These are phyloP conservation scores for Arctia plantaginis DNA, from an alignment of 2,888 invertebrate genomes.

Conservation along the genomic window DNA sequence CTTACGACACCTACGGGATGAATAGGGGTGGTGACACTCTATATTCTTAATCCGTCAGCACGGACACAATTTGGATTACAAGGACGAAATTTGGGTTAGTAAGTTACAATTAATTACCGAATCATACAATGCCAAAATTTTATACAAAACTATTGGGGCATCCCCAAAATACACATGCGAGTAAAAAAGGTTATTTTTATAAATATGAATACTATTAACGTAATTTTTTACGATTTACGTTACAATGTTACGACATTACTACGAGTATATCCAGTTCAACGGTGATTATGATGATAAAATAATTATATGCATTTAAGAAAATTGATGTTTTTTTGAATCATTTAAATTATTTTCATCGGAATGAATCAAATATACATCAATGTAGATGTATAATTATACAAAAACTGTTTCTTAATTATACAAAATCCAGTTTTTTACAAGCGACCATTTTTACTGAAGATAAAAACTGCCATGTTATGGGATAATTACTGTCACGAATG, in stretches of 20 bases:
- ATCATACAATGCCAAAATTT: too few relatives aligned
- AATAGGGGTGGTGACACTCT: too few relatives aligned
- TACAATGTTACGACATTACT: not conserved
- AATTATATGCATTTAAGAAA: conserved; percentile 1
- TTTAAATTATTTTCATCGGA: conserved; percentile 8
- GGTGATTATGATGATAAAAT: not conserved
- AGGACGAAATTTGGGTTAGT: too few relatives aligned
- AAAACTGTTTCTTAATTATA: conserved; percentile 1
- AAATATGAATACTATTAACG: not conserved
- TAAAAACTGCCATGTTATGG: not conserved
- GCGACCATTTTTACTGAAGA: not conserved
- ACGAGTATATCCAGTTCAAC: not conserved
- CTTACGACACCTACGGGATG: too few relatives aligned
- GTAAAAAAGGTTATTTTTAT: too few relatives aligned
- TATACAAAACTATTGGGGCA: too few relatives aligned
- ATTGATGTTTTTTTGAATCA: conserved; percentile 3
- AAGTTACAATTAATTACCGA: too few relatives aligned
- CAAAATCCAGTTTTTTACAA: not conserved
- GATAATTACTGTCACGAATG: not conserved
- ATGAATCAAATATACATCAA: conserved; percentile 11
- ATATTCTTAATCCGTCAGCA: too few relatives aligned
- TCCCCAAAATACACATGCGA: too few relatives aligned
- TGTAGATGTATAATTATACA: not conserved
- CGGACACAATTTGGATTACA: too few relatives aligned
- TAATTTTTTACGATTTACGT: too few relatives aligned